phyloP scores from a whole-genome alignment of 2,888 invertebrate genomes.

The Mythimna ferrago region DNA sequence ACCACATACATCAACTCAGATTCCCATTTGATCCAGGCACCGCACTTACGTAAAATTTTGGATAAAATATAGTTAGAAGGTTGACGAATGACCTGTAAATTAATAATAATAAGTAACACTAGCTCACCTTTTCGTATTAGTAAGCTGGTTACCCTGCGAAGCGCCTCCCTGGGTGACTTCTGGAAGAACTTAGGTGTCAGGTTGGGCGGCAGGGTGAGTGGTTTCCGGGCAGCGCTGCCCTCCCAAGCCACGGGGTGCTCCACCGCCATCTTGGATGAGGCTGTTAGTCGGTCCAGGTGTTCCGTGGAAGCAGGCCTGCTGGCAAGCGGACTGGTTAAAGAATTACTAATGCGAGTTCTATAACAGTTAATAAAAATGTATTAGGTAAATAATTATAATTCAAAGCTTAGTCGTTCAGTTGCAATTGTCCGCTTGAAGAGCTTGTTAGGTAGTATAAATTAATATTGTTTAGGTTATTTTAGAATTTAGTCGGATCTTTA shows the following conservation, averaged over 20 bases:
- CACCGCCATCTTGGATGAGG: slow-evolving; percentile 85
- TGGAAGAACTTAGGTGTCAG: slow-evolving; percentile 97
- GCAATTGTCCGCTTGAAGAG: background rate
- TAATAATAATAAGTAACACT: background rate
- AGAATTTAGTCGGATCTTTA: background rate
- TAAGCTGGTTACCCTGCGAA: slow-evolving; percentile 96
- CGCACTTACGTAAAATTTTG: background rate
- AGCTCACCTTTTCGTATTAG: slow-evolving; percentile 95
- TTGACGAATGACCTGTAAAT: background rate
- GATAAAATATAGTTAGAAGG: background rate
- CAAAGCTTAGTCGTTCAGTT: background rate
- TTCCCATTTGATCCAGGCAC: background rate
- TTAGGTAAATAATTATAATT: background rate
- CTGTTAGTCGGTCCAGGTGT: slow-evolving; percentile 94
- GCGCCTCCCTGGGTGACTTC: slow-evolving; percentile 96
- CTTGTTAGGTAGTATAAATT: background rate
- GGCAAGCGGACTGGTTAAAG: slow-evolving; percentile 65
- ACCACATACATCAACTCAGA: background rate
- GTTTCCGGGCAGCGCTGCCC: slow-evolving; percentile 92
- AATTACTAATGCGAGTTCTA: slow-evolving; percentile 16
- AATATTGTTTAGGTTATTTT: background rate
- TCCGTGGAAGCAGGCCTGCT: slow-evolving; percentile 95
- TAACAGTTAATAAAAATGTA: background rate
- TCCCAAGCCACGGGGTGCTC: slow-evolving; percentile 90
- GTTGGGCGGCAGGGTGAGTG: slow-evolving; percentile 96